These are phyloP conservation scores for Coleophora deauratella DNA, from an alignment of 2,888 invertebrate genomes.

Conservation along the genomic window DNA sequence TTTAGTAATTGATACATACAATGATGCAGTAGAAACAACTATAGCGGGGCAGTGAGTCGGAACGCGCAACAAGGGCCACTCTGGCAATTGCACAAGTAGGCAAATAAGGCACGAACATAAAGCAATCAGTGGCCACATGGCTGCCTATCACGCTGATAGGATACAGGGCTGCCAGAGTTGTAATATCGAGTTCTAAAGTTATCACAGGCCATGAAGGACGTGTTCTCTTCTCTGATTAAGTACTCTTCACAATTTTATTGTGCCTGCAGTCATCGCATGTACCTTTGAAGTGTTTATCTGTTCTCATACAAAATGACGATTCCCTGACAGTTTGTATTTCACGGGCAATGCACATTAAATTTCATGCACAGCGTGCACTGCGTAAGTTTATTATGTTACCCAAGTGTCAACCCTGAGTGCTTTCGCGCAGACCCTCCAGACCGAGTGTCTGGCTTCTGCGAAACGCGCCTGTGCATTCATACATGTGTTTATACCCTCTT, in stretches of 20 bases:
- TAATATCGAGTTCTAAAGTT: background rate
- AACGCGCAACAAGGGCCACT: conserved; percentile 1
- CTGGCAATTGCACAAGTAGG: conserved; percentile 29
- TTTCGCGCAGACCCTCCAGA: conserved; percentile 38
- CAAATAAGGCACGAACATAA: conserved; percentile 26
- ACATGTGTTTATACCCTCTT: too few relatives aligned
- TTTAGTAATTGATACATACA: conserved; percentile 23
- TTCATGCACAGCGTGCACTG: too few relatives aligned
- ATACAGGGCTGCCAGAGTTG: background rate
- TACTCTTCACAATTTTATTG: too few relatives aligned
- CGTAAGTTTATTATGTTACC: too few relatives aligned
- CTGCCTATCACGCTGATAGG: conserved; percentile 4
- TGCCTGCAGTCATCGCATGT: too few relatives aligned
- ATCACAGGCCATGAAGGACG: too few relatives aligned
- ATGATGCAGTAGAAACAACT: conserved; percentile 10
- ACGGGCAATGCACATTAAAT: too few relatives aligned
- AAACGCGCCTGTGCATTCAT: conserved; percentile 26
- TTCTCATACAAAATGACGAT: too few relatives aligned
- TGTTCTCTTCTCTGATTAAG: too few relatives aligned
- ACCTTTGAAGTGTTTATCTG: too few relatives aligned
- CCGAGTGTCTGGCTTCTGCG: conserved; percentile 56
- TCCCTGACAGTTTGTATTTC: too few relatives aligned
- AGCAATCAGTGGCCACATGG: conserved; percentile 18
- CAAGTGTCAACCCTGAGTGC: conserved; percentile 12
- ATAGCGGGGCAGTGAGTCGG: background rate